Conservation (phyloP, 2,797 vertebrate species). For the Martes flavigula region DNA sequence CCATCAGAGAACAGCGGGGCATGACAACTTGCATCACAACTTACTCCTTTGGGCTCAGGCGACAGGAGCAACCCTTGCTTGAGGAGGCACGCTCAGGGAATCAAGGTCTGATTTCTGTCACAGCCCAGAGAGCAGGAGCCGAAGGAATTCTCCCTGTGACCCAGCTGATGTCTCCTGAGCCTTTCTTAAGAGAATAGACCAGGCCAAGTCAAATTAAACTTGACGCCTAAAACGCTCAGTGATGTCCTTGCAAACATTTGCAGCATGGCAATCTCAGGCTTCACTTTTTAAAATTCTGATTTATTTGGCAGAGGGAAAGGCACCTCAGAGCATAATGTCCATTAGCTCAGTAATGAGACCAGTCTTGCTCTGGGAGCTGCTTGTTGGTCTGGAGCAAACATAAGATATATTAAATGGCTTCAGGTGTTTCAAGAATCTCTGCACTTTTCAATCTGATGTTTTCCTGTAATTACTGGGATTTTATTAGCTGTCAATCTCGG, state of each 20-base stretch:
- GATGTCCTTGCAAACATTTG: slow-evolving; percentile 69
- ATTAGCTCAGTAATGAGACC: slow-evolving; percentile 72
- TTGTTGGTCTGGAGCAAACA: slow-evolving; percentile 74
- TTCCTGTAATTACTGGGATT: slow-evolving; percentile 74
- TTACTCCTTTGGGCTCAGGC: not conserved
- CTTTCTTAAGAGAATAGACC: slow-evolving; percentile 59
- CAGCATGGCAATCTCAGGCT: slow-evolving; percentile 10
- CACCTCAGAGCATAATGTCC: slow-evolving; percentile 20
- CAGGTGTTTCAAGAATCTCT: slow-evolving; percentile 61
- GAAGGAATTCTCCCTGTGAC: slow-evolving; percentile 54
- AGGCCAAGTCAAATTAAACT: slow-evolving; percentile 68
- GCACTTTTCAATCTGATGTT: slow-evolving; percentile 74
- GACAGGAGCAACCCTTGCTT: not conserved
- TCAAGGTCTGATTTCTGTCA: slow-evolving; percentile 63
- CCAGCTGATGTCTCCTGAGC: slow-evolving; percentile 40
- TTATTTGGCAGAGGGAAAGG: slow-evolving; percentile 70
- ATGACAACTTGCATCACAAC: slow-evolving; percentile 14
- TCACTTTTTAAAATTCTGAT: slow-evolving; percentile 73
- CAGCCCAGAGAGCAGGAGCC: not conserved
- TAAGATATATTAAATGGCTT: slow-evolving; percentile 69
- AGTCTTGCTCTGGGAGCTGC: slow-evolving; percentile 64
- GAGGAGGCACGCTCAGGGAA: slow-evolving; percentile 1
- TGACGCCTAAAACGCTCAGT: slow-evolving; percentile 61
- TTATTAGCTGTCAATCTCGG: slow-evolving; percentile 80
- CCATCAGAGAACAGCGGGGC: not conserved